Conservation (phyloP, 2,113 vertebrate species). For the Clarias batrachus region DNA sequence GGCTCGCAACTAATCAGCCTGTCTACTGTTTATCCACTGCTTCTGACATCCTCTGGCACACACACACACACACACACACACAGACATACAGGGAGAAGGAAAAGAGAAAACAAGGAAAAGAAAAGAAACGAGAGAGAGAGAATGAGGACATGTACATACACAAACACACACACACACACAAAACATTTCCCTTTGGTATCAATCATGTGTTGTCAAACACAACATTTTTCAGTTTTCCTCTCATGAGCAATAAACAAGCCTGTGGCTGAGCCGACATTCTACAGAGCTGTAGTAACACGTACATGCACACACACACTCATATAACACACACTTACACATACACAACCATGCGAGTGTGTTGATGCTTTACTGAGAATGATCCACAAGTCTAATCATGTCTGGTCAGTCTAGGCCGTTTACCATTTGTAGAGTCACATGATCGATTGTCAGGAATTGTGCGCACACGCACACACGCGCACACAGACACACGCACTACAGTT, state of each 20-base stretch:
- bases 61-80: background rate
- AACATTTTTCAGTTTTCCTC: background rate
- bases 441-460: background rate
- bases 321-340: background rate
- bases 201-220: background rate
- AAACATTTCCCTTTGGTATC: background rate
- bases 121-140: slow-evolving; percentile 11
- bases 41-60: background rate
- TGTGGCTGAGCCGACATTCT: background rate
- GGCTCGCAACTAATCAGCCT: slow-evolving; percentile 38
- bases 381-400: background rate
- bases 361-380: background rate
- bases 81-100: background rate
- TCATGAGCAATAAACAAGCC: background rate
- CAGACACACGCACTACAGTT: background rate
- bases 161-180: slow-evolving; percentile 29
- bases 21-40: slow-evolving; percentile 28
- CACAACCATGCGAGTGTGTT: background rate
- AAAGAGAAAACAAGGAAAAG: background rate
- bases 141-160: background rate
- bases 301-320: slow-evolving; percentile 13
- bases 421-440: too few species aligned
- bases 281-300: background rate
- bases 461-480: background rate
- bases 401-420: background rate